Evolutionary conservation across 2,113 vertebrate genomes (phyloP), one percentile per base, ranked within the genome.

Genomic region (Clupea harengus): DNA sequence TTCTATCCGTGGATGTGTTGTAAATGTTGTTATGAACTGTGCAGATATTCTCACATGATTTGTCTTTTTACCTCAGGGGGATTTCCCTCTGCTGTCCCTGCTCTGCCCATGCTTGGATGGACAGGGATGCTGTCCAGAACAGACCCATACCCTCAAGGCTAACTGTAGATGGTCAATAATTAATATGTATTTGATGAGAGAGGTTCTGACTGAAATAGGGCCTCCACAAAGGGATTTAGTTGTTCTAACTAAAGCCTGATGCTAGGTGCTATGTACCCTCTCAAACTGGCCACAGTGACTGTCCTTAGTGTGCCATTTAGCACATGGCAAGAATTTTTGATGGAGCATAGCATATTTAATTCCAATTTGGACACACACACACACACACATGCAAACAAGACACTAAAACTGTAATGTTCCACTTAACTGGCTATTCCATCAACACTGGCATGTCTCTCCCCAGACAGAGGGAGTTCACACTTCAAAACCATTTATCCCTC

Each of bases 401-500:
- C 72, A 39, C 9, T 39, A 78, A 78, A 78, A 39, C 9, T 78
- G 28, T 78, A 39, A 32, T 78, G 32, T 78, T 78, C 15, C 72
- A 78, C 72, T 44, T 78, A 78, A 44, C 72, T 78, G 72, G 72
- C 28, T 78, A 78, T 78, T 78, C 72, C 72, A 78, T 78, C 28
- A 78, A 32, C 11, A 13, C 25, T 39, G 72, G 72, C 72, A 15
- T 78, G 28, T 32, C 72, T 78, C 13, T 78, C 72, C 32, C 28
- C 28, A 78, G 72, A 78, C 25, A 78, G 72, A 39, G 72, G 72
- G 72, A 82, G 15, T 81, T 90, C 47, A 84, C 39, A 85, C 82
- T 52, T 82, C 9, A 45, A 85, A 88, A 88, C 84, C 45, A 72
- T 85, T 90, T 87, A 87, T 81, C 80, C 85, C 85, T 88, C 81